Conservation (phyloP, 2,888 invertebrate genomes). For the Hoplodrina ambigua region DNA sequence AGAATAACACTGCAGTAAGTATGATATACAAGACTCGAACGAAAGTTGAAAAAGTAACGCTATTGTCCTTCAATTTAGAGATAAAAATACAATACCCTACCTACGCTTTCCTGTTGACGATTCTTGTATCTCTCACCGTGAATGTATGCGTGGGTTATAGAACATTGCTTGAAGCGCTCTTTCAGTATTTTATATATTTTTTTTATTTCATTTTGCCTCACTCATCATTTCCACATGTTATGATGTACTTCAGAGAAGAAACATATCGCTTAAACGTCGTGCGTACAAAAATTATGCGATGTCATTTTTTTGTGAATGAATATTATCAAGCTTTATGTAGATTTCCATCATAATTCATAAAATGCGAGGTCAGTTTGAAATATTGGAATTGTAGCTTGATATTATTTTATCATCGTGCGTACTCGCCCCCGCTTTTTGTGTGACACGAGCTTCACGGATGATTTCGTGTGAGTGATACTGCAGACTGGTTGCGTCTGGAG, state of each 20-base stretch:
- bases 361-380: background rate
- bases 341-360: background rate
- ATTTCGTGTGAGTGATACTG: conserved; percentile 39
- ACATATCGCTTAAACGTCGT: background rate
- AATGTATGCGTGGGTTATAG: conserved; percentile 7
- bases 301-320: background rate
- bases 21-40: no score
- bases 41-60: background rate
- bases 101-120: background rate
- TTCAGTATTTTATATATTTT: background rate
- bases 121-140: background rate
- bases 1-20: no score
- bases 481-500: conserved; percentile 25
- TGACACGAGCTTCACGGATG: conserved; percentile 26
- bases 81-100: background rate
- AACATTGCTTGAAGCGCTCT: background rate
- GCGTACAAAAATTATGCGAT: background rate
- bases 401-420: background rate
- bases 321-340: background rate
- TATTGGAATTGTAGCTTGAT: background rate
- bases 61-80: background rate
- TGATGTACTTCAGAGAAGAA: conserved; percentile 14
- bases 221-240: background rate
- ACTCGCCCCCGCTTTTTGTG: background rate
- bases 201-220: conserved; percentile 1